Base-by-base conservation (phyloP, 2,888 invertebrate genomes). In the Scaptomyza cyrtandrae region DNA sequence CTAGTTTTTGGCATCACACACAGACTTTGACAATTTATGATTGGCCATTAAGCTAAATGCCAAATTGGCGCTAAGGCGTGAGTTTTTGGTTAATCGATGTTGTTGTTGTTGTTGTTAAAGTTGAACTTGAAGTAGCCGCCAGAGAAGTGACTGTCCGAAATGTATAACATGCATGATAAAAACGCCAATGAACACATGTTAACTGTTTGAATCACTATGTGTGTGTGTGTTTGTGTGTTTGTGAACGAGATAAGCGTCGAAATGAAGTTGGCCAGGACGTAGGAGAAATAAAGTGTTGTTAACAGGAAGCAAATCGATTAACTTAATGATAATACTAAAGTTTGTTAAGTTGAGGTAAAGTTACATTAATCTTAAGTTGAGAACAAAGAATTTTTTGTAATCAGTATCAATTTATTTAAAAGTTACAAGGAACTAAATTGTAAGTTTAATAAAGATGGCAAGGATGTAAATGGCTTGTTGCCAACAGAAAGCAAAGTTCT, bases 31-130 rank as follows among this genome's bases (percentile, higher is more conserved):
- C 71, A 78, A 80, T 86, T 84, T 86, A 88, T 85, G 76, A 67
- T 77, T 76, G 75, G 50, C 87, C 74, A 84, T 85, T 88, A 86
- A 84, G 75, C 71, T 88, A 81, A 88, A 73, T 75, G 71, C 71
- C 75, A 76, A 88, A 85, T 85, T 83, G 84, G 79, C 70, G 79
- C 74, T 64, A 67, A 83, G 81, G 86, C 85, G 88, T 86, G 81
- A 75, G 55, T 71, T 82, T 71, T 71, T 59, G 58, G 63, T 75
- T 84, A 83, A 80, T 81, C 84, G 75, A 71, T 80, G 74, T 66
- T 35, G 46, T 66, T 43, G 46, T 3, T n/a, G n/a, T 19, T 19
- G 19, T 19, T 24, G 24, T 5, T 24, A 3, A 55, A 55, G 53
- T 54, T 59, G 68, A 80, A 77, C 72, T 72, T 67, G 79, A 69